phyloP scores from a whole-genome alignment of 1,140 invertebrate genomes.

The Bombus polaris region DNA sequence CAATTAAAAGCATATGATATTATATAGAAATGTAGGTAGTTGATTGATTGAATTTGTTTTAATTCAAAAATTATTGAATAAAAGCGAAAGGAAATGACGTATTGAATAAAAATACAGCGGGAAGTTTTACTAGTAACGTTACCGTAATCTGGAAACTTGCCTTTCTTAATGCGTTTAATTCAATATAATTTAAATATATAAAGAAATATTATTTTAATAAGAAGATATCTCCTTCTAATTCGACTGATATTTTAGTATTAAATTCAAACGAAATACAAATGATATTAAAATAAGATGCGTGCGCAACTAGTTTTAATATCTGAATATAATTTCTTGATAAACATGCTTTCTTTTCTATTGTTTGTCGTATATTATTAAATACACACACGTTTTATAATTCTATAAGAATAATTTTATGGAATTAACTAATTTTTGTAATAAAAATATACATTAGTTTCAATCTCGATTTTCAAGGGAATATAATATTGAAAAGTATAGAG shows the following conservation, averaged over 20 bases:
- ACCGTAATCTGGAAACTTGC: background rate
- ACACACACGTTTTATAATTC: background rate
- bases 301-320: no score
- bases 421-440: background rate
- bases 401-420: background rate
- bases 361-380: no score
- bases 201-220: background rate
- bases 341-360: background rate
- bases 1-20: background rate
- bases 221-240: background rate
- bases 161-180: background rate
- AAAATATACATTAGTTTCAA: background rate
- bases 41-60: background rate
- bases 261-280: background rate
- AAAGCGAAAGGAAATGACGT: background rate
- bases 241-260: background rate
- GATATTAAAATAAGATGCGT: no score
- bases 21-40: background rate
- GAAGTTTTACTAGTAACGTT: background rate
- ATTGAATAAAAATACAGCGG: background rate
- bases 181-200: background rate
- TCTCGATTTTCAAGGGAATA: background rate
- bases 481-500: background rate
- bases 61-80: background rate
- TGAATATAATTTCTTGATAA: background rate